A percentile compares a stretch with the other conserved stretches of the same genome.
Evolutionary conservation across 2,797 vertebrate genomes (phyloP).

Genomic region (Sibirionetta formosa): DNA sequence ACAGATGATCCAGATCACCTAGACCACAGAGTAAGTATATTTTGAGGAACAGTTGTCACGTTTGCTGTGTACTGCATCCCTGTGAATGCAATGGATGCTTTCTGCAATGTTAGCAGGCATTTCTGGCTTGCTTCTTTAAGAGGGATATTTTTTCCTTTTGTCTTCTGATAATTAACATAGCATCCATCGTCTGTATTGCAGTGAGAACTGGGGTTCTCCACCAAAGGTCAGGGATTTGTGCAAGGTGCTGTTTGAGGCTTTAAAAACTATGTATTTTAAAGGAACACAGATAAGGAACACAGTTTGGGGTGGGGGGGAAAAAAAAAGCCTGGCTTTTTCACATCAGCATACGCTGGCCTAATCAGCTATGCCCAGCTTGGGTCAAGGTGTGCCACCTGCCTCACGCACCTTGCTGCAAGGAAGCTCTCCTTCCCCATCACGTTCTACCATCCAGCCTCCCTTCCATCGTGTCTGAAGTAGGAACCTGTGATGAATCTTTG

Average conservation of each 20-base stretch:
- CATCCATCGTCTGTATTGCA: background rate
- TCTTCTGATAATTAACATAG: background rate
- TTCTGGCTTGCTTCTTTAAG: background rate
- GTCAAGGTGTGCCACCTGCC: background rate
- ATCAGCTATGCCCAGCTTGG: background rate
- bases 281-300: background rate
- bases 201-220: background rate
- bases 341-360: background rate
- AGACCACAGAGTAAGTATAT: background rate
- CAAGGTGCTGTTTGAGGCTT: background rate
- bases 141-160: background rate
- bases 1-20: background rate
- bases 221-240: background rate
- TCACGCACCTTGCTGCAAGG: background rate
- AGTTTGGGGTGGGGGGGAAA: background rate
- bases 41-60: background rate
- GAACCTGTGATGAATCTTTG: constrained; percentile 52
- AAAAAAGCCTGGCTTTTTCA: background rate
- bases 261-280: background rate
- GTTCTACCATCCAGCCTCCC: background rate
- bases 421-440: background rate
- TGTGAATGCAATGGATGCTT: background rate
- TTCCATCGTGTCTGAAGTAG: background rate
- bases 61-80: background rate
- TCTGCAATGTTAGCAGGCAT: background rate